Conservation (phyloP, 2,888 invertebrate genomes). For the Lasioglossum pauxillum region DNA sequence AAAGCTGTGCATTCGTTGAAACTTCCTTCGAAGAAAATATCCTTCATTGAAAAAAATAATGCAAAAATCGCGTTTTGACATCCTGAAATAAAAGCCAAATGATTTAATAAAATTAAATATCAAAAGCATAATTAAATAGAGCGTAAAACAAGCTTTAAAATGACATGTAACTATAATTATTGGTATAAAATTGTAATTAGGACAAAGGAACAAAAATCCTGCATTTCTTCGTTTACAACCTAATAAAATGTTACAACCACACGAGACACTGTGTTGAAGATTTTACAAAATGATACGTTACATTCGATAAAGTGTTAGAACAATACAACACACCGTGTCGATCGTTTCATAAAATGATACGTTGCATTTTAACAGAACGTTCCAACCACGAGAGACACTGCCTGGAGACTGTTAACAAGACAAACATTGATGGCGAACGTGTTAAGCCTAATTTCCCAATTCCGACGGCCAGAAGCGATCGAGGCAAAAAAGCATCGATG, state of each 20-base stretch:
- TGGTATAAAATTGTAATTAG: too few relatives aligned
- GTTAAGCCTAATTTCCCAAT: background rate
- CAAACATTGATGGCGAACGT: background rate
- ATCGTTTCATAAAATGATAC: background rate
- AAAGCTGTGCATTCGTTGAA: too few relatives aligned
- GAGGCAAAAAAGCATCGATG: background rate
- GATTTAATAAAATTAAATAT: too few relatives aligned
- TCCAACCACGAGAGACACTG: background rate
- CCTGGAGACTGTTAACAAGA: background rate
- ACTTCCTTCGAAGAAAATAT: too few relatives aligned
- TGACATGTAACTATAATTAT: too few relatives aligned
- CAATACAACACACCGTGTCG: background rate
- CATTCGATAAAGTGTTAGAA: background rate
- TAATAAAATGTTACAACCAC: background rate
- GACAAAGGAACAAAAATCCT: too few relatives aligned
- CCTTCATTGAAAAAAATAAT: too few relatives aligned
- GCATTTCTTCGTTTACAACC: too few relatives aligned
- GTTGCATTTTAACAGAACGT: background rate
- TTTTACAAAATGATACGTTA: background rate
- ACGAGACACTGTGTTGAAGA: background rate
- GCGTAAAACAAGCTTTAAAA: too few relatives aligned
- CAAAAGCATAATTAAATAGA: too few relatives aligned
- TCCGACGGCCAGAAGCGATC: background rate
- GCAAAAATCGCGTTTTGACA: too few relatives aligned
- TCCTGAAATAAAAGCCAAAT: too few relatives aligned